phyloP scores from a whole-genome alignment of 2,113 vertebrate genomes.

The Triplophysa siluroides region DNA sequence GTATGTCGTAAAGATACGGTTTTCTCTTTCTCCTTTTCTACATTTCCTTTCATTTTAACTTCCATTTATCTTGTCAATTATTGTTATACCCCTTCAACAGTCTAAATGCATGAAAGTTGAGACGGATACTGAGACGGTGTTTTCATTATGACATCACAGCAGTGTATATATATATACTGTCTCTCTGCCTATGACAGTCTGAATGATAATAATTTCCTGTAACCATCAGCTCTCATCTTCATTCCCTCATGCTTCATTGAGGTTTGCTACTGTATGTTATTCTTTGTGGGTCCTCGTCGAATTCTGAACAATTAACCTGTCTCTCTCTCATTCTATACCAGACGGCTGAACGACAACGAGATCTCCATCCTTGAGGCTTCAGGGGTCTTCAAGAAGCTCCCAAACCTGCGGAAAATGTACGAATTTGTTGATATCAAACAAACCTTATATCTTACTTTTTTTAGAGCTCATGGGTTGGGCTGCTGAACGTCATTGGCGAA shows the following conservation, averaged over 20 bases:
- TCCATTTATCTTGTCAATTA: too few species aligned
- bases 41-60: background rate
- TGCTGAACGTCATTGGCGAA: background rate
- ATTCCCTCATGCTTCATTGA: constrained; percentile 8
- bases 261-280: background rate
- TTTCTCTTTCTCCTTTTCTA: background rate
- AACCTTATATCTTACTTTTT: constrained; percentile 11
- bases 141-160: constrained; percentile 30
- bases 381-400: constrained; percentile 91
- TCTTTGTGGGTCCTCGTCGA: constrained; percentile 8
- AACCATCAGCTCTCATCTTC: background rate
- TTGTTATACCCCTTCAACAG: too few species aligned
- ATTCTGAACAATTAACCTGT: constrained; percentile 7
- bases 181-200: background rate
- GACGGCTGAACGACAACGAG: constrained; percentile 95
- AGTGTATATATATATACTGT: background rate
- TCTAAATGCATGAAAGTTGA: too few species aligned
- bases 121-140: too few species aligned
- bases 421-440: constrained; percentile 48
- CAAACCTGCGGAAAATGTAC: constrained; percentile 92
- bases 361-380: constrained; percentile 86
- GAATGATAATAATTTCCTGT: constrained; percentile 23
- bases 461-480: constrained; percentile 1
- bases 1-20: background rate
- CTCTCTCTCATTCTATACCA: constrained; percentile 54